Base-by-base conservation (phyloP, 2,797 vertebrate genomes). In the Molossus alvarezi region DNA sequence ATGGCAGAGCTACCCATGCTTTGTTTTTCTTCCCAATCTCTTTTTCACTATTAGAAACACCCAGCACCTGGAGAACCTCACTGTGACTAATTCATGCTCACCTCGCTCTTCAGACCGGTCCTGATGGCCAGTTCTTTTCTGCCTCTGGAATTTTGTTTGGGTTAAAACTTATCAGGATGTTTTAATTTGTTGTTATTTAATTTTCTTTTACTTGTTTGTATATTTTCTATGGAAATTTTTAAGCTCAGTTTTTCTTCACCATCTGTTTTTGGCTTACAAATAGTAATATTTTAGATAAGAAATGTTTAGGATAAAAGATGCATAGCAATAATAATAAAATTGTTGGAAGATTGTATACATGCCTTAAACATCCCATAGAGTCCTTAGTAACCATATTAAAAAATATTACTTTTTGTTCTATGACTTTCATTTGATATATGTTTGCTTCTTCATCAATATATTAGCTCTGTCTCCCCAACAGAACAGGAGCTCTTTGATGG, bases 131-230 rank as follows among this genome's bases (percentile, higher is more conserved):
- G 23, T 41, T 72, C n/a, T 90, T 76, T 81, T 76, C 25, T 81
- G 72, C 15, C 9, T 60, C 55, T 93, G 37, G n/a, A 88, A 76
- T 84, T 94, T 51, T 93, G 13, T 79, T 93, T 88, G 41, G 51
- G 45, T 82, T 62, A 82, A 89, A 81, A 88, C 29, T 86, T 92
- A 77, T 5, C 84, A 53, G 53, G 5, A n/a, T 86, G 9, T 58
- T 81, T 82, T 65, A 71, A 33, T 67, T 72, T 84, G 41, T 95
- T 88, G n/a, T 77, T 87, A 23, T 76, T 96, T 86, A 82, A n/a
- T 90, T 86, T 92, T 75, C 25, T 82, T 93, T 89, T 41, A 65
- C 6, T 60, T 71, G 21, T 37, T 64, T 67, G 2, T 25, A 20
- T 76, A 58, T 41, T 75, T 53, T 75, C 14, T 45, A 25, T 80